Conservation (phyloP, 2,888 invertebrate species). For the Melieria crassipennis region DNA sequence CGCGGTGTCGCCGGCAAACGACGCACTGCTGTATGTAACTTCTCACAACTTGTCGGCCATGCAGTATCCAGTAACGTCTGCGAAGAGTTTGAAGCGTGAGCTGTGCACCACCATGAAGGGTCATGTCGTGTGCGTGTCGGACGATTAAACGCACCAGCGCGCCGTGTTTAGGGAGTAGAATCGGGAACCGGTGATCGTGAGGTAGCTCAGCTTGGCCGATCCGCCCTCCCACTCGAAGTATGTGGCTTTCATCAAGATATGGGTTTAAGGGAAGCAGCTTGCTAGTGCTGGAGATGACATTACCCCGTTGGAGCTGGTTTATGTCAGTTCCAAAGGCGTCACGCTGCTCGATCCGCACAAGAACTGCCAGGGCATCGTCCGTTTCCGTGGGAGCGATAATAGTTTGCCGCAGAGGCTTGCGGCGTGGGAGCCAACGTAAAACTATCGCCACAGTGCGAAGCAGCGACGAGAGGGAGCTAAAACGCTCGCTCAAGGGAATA, state of each 20-base stretch:
- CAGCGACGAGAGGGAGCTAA: background rate
- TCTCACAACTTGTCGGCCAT: too few relatives aligned
- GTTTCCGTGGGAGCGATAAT: background rate
- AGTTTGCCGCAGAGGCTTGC: background rate
- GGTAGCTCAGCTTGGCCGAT: slow-evolving; percentile 7
- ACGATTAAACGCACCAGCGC: background rate
- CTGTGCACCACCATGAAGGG: background rate
- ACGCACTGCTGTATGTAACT: too few relatives aligned
- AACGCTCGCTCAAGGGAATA: background rate
- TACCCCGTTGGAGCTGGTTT: background rate
- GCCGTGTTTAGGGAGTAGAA: slow-evolving; percentile 2
- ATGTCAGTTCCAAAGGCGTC: slow-evolving; percentile 2
- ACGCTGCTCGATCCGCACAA: background rate
- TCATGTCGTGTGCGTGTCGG: background rate
- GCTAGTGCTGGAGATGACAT: background rate
- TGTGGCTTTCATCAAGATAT: background rate
- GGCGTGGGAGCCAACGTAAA: background rate
- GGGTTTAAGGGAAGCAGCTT: slow-evolving; percentile 11
- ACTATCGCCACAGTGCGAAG: too few relatives aligned
- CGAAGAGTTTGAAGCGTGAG: slow-evolving; percentile 6
- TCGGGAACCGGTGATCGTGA: background rate
- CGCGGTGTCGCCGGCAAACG: background rate
- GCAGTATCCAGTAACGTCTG: too few relatives aligned
- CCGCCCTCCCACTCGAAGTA: background rate
- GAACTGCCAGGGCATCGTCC: background rate